Conservation (phyloP, 2,113 vertebrate species). For the Anoura caudifer region DNA sequence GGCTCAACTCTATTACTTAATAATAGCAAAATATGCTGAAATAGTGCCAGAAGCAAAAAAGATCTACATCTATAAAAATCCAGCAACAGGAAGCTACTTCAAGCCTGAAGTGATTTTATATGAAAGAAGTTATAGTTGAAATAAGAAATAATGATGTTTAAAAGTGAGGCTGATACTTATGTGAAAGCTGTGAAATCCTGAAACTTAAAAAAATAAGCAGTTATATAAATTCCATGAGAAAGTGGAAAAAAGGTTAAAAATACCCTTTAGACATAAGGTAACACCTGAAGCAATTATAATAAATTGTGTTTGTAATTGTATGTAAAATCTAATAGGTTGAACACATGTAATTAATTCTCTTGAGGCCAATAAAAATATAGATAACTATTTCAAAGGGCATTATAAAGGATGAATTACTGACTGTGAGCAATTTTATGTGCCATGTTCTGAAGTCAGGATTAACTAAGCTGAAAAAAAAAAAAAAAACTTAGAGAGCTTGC, state of each 20-base stretch:
- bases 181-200: not conserved
- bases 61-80: not conserved
- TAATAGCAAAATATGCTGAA: not conserved
- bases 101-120: not conserved
- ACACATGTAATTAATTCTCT: not conserved
- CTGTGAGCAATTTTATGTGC: not conserved
- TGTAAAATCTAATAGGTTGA: not conserved
- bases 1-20: not conserved
- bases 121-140: not conserved
- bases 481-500: not conserved
- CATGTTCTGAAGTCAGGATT: not conserved
- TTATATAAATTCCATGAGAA: not conserved
- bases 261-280: not conserved
- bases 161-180: not conserved
- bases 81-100: not conserved
- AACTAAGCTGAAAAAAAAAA: not conserved
- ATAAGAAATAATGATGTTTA: not conserved
- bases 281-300: not conserved
- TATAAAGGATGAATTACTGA: not conserved
- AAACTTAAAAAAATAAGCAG: not conserved
- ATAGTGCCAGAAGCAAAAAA: not conserved
- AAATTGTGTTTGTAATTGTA: not conserved
- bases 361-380: not conserved
- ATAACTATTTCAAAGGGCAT: not conserved
- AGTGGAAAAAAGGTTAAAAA: not conserved